These are phyloP conservation scores for Pituophis catenifer DNA, from an alignment of 2,113 vertebrate genomes.

Conservation along the genomic window DNA sequence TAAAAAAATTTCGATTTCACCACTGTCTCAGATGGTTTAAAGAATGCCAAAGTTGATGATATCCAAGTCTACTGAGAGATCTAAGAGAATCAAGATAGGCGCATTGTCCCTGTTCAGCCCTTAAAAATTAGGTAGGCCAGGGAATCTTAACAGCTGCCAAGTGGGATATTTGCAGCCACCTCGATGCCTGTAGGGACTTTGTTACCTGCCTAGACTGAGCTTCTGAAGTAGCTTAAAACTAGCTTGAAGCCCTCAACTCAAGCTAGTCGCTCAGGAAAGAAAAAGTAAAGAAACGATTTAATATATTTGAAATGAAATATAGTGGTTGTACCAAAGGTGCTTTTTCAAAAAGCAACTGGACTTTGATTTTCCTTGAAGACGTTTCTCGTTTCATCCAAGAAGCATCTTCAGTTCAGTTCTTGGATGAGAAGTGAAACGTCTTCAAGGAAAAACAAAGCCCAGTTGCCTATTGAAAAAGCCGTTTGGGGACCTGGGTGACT, in stretches of 20 bases:
- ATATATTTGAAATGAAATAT: background rate
- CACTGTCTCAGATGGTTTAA: background rate
- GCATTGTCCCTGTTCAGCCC: background rate
- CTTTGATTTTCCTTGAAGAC: background rate
- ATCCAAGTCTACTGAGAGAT: background rate
- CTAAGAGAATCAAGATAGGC: background rate
- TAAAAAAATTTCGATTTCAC: too few relatives aligned
- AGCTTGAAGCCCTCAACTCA: background rate
- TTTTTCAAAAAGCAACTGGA: background rate
- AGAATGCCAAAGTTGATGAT: background rate
- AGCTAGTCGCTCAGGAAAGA: background rate
- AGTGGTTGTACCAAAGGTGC: background rate
- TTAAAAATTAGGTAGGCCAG: background rate
- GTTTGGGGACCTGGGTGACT: background rate
- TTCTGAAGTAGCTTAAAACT: background rate
- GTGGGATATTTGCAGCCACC: background rate
- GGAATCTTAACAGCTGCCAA: background rate
- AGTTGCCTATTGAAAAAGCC: background rate
- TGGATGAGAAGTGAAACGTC: too few relatives aligned
- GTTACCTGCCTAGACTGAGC: background rate
- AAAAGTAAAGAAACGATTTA: background rate
- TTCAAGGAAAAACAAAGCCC: too few relatives aligned
- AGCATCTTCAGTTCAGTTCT: too few relatives aligned
- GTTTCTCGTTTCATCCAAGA: background rate
- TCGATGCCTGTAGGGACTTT: background rate